Base-by-base conservation (phyloP, 2,888 invertebrate genomes). In the Caenorhabditis imperialis region DNA sequence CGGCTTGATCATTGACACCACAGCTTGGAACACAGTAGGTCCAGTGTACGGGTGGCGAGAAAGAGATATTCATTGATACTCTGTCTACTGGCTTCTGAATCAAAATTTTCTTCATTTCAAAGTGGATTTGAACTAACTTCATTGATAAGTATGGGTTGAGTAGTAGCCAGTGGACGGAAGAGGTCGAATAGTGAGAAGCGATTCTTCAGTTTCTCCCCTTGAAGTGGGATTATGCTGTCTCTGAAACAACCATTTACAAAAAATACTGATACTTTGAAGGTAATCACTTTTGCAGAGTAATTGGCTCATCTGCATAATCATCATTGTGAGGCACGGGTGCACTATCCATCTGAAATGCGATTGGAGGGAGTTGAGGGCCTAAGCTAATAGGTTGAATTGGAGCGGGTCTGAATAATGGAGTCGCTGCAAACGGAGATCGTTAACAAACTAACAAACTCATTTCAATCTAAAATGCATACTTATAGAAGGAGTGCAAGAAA, bases 1-100 rank as follows among this genome's bases (percentile, higher is more conserved):
- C 77, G 2, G 82, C 82, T 58, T 84, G 84, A 55, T 84, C 83
- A n/a, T 76, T 79, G 8, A 77, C 78, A 14, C 84, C 84, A 60
- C 84, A 84, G 23, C 75, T 65, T 3, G 79, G 81, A 22, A 77
- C 60, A 40, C 84, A 84, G 38, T 57, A 83, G 2, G 83, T 83
- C 83, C 83, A 83, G 23, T 75, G 62, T 12, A 81, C 73, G 3
- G 83, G 83, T 8, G 83, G 83, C 2, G 83, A 82, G 10, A 70
- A 51, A 1, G 51, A 54, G 7, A 72, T 57, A 12, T 63, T 72
- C 23, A 77, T 25, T 10, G 33, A 30, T 0, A 72, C 40, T 6
- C 18, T 18, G 3, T 58, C 55, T 4, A 38, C 37, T 1, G 42
- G 25, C 53, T 73, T 73, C 73, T 73, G 42, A 42, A 53, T 18